Conservation (phyloP, 2,888 invertebrate species). For the Drosophila barbarae region DNA sequence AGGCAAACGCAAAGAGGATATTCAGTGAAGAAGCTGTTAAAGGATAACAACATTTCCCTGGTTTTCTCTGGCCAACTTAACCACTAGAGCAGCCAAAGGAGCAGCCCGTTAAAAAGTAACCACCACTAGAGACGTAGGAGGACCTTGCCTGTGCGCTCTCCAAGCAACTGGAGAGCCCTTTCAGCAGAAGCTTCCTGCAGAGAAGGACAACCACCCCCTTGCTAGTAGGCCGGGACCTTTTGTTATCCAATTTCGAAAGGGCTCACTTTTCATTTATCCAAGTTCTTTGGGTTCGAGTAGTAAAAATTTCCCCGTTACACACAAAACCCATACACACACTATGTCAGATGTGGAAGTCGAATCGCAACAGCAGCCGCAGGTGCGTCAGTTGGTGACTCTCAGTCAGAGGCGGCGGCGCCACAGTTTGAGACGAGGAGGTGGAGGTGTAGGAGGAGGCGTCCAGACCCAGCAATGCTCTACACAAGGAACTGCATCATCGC, state of each 20-base stretch:
- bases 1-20: background rate
- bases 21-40: constrained; percentile 1
- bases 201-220: constrained; percentile 10
- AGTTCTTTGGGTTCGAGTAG: constrained; percentile 17
- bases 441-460: background rate
- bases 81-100: constrained; percentile 2
- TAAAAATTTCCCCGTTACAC: constrained; percentile 16
- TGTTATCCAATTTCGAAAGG: constrained; percentile 6
- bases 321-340: background rate
- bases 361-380: constrained; percentile 19
- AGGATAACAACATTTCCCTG: background rate
- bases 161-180: constrained; percentile 11
- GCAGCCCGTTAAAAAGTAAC: constrained; percentile 10
- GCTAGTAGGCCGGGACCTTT: constrained; percentile 4
- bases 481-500: constrained; percentile 12
- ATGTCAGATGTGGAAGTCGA: constrained; percentile 63
- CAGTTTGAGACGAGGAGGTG: constrained; percentile 20
- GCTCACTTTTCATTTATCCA: constrained; percentile 14
- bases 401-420: constrained; percentile 40
- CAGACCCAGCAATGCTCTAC: background rate
- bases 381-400: constrained; percentile 9
- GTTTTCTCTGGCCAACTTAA: constrained; percentile 1
- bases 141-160: constrained; percentile 14
- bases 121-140: constrained; percentile 3
- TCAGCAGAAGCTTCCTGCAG: constrained; percentile 1